phyloP scores from a whole-genome alignment of 2,888 invertebrate species.

The Caenorhabditis uteleia region DNA sequence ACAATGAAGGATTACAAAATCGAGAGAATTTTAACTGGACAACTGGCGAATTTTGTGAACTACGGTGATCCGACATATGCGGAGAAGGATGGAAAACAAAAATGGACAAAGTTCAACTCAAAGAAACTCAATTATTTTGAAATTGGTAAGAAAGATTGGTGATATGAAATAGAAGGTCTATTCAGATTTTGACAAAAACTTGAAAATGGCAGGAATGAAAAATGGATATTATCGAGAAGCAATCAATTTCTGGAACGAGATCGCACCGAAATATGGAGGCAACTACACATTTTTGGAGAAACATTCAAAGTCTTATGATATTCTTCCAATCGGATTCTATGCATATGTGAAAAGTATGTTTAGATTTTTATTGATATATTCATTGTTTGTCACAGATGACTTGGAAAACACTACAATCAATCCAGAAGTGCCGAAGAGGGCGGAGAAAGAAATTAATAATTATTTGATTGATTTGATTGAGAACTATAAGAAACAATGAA shows the following conservation, averaged over 20 bases:
- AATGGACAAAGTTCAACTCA: constrained; percentile 21
- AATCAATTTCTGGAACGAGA: constrained; percentile 19
- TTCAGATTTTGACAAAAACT: constrained; percentile 40
- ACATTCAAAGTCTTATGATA: constrained; percentile 16
- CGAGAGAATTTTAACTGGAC: constrained; percentile 34
- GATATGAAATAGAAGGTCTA: no score
- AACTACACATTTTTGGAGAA: constrained; percentile 2
- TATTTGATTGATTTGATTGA: no score
- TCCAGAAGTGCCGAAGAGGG: no score
- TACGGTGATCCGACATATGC: constrained; percentile 25
- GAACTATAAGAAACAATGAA: no score
- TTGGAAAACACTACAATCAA: no score
- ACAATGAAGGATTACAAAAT: constrained; percentile 38
- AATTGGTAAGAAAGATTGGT: no score
- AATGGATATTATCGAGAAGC: constrained; percentile 19
- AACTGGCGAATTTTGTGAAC: constrained; percentile 42
- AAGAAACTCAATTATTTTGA: constrained; percentile 29
- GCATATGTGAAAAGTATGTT: no score
- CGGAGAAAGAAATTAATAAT: no score
- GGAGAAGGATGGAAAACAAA: constrained; percentile 9
- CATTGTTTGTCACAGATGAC: no score
- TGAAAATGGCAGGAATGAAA: constrained; percentile 36
- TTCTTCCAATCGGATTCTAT: no score
- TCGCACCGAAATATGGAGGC: constrained; percentile 7
- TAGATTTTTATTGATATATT: no score